Conservation (phyloP, 2,113 vertebrate species). For the Oenanthe oenanthe region DNA sequence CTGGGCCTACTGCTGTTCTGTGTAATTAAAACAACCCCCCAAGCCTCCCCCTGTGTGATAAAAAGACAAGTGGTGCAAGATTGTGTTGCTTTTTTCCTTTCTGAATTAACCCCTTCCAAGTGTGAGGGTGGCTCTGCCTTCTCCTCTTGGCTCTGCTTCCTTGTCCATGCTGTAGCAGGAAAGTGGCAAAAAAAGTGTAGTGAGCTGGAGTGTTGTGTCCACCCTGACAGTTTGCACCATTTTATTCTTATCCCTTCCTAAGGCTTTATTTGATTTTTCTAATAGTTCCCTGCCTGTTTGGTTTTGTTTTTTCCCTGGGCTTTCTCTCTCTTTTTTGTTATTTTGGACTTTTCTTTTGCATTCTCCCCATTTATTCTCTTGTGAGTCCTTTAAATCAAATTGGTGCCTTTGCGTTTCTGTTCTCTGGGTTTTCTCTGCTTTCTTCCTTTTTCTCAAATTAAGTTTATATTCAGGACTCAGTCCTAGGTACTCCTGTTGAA, state of each 20-base stretch:
- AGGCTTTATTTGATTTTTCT: not conserved
- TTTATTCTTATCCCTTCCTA: not conserved
- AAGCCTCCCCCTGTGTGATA: not conserved
- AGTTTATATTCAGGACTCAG: not conserved
- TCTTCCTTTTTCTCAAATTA: not conserved
- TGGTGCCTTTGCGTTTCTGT: not conserved
- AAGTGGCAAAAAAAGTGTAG: not conserved
- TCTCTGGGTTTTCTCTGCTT: not conserved
- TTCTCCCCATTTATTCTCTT: not conserved
- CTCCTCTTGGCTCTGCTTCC: not conserved
- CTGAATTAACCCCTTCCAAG: not conserved
- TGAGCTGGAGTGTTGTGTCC: not conserved
- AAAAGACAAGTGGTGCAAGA: not conserved
- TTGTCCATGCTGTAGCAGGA: accelerated
- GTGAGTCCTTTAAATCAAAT: not conserved
- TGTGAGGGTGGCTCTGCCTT: not conserved
- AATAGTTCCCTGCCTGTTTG: accelerated
- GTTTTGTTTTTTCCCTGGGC: accelerated
- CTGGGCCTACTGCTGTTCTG: not conserved
- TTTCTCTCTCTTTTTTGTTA: not conserved
- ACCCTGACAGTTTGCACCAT: not conserved
- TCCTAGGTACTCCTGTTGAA: not conserved
- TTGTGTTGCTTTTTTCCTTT: not conserved
- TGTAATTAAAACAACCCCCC: not conserved
- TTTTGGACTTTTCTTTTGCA: not conserved